phyloP scores from a whole-genome alignment of 2,888 invertebrate genomes.

The Sisyra nigra region DNA sequence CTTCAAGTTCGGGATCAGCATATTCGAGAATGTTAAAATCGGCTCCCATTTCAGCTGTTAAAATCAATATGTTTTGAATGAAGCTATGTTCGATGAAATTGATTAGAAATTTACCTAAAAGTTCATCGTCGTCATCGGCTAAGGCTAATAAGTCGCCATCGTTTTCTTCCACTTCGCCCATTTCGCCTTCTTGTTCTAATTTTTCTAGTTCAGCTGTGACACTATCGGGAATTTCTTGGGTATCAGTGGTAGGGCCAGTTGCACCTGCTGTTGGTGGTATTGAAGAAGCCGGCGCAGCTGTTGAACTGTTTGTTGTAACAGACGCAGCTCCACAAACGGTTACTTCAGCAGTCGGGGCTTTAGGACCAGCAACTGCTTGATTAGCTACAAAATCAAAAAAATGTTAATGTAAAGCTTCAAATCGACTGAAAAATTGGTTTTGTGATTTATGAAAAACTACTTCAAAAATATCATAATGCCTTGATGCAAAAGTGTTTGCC shows the following conservation, averaged over 20 bases:
- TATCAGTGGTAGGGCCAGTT: conserved; percentile 21
- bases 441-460: no score
- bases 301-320: background rate
- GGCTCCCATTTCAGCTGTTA: conserved; percentile 71
- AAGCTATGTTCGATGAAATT: background rate
- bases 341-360: no score
- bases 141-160: conserved; percentile 68
- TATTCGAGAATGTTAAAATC: conserved; percentile 94
- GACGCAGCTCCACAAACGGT: background rate
- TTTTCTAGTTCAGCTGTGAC: conserved; percentile 53
- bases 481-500: no score
- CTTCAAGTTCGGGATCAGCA: conserved; percentile 84
- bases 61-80: conserved; percentile 9
- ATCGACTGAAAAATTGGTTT: no score
- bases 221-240: conserved; percentile 46
- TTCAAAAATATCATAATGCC: no score
- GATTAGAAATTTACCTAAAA: conserved; percentile 35
- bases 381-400: no score
- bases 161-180: conserved; percentile 46
- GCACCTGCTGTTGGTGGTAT: conserved; percentile 19
- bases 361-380: no score
- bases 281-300: background rate
- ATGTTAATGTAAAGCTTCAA: no score
- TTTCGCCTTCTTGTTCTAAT: conserved; percentile 45
- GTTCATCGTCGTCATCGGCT: conserved; percentile 73